Percentiles rank a stretch among this genome's conserved stretches.
Evolutionary conservation across 2,888 invertebrate genomes (phyloP).

Genomic region (Rhagonycha lutea): DNA sequence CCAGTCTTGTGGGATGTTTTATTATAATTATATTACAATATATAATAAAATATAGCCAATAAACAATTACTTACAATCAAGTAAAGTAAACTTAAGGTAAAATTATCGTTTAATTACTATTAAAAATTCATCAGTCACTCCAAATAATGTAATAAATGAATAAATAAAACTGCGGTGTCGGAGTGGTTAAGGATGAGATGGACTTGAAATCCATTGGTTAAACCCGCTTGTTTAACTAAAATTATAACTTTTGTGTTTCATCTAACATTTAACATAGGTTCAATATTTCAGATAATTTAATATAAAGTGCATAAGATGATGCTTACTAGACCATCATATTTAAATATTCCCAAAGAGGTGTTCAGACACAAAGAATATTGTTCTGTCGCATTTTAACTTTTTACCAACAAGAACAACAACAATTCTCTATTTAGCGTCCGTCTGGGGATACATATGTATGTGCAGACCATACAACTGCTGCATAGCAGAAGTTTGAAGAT

Average conservation of each 20-base stretch:
- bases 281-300: not conserved
- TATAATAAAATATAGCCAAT: no score
- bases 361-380: not conserved
- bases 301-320: not conserved
- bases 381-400: not conserved
- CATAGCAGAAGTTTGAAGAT: not conserved
- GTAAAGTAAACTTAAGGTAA: not conserved
- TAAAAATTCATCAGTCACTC: not conserved
- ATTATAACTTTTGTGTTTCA: not conserved
- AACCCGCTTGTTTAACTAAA: conserved; percentile 63
- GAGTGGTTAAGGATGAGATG: conserved; percentile 86
- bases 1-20: no score
- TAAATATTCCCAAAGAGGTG: not conserved
- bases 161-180: conserved; percentile 67
- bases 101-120: not conserved
- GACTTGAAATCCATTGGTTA: conserved; percentile 82
- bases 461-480: not conserved
- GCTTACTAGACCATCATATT: no score
- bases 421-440: not conserved
- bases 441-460: not conserved
- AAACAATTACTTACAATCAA: no score
- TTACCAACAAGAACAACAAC: not conserved
- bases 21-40: no score
- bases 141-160: not conserved
- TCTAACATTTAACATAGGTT: not conserved